Evolutionary conservation across 2,888 invertebrate species (phyloP).

Genomic region (Drosophila borealis): DNA sequence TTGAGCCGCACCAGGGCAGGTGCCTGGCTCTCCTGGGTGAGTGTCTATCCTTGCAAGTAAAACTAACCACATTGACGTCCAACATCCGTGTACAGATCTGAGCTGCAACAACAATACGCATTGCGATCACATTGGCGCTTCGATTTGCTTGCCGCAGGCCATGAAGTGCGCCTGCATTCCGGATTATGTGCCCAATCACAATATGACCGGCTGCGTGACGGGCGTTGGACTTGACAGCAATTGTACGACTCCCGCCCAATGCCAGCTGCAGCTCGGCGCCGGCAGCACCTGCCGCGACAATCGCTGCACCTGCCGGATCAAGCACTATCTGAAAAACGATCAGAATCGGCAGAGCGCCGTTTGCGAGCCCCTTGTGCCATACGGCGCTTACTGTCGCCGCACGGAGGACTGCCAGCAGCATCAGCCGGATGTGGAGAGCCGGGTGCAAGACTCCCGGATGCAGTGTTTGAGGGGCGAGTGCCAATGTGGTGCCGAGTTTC

Average conservation of each 20-base stretch:
- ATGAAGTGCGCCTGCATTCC: conserved; percentile 47
- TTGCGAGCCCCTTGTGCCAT: conserved; percentile 43
- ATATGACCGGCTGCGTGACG: conserved; percentile 45
- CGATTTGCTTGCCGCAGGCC: conserved; percentile 34
- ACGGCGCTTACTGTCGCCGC: conserved; percentile 49
- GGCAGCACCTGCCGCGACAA: conserved; percentile 44
- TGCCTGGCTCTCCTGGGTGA: conserved; percentile 79
- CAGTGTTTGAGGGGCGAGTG: conserved; percentile 54
- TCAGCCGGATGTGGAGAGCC: background rate
- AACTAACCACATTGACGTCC: background rate
- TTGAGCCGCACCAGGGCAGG: conserved; percentile 52
- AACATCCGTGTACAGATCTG: conserved; percentile 29
- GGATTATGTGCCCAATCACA: conserved; percentile 43
- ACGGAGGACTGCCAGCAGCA: conserved; percentile 45
- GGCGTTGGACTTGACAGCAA: conserved; percentile 21
- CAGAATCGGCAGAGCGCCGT: background rate
- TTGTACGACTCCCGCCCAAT: conserved; percentile 57
- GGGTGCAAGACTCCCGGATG: conserved; percentile 25
- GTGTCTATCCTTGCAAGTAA: conserved; percentile 5
- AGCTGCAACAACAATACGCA: conserved; percentile 32
- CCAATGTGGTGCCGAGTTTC: conserved; percentile 25
- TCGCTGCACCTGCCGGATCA: conserved; percentile 43
- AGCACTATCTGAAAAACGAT: conserved; percentile 41
- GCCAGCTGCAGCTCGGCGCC: conserved; percentile 58
- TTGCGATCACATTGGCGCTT: conserved; percentile 35